A percentile compares a stretch with the other conserved stretches of the same genome.
These are phyloP conservation scores for Protomyctophum bolini DNA, from an alignment of 2,113 vertebrate species.

Conservation along the genomic window DNA sequence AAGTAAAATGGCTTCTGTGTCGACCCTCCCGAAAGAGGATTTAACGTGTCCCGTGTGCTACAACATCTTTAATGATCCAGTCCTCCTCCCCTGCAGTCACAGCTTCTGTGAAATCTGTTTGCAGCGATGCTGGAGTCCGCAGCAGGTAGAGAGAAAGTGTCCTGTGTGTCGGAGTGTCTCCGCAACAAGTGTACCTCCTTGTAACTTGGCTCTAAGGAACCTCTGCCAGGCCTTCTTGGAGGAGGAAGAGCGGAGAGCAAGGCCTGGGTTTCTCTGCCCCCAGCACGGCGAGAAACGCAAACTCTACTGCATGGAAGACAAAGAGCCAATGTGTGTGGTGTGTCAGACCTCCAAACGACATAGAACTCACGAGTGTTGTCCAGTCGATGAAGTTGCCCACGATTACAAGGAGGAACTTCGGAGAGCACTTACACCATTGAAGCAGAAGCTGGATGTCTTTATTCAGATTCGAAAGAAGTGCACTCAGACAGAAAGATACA, in stretches of 20 bases:
- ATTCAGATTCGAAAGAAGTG: slow-evolving; percentile 3
- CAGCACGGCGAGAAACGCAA: slow-evolving; percentile 73
- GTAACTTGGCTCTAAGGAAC: neutral
- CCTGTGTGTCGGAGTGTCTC: rapidly evolving
- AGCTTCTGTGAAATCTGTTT: too few relatives aligned
- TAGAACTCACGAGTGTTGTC: neutral
- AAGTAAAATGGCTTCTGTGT: too few relatives aligned
- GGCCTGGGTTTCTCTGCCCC: slow-evolving; percentile 36
- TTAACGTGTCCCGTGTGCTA: too few relatives aligned
- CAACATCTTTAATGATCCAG: too few relatives aligned
- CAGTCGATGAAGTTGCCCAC: too few relatives aligned
- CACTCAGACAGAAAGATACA: slow-evolving; percentile 16
- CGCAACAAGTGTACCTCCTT: neutral
- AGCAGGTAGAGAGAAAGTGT: neutral
- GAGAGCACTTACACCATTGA: neutral
- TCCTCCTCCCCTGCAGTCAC: too few relatives aligned
- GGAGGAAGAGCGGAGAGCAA: too few relatives aligned
- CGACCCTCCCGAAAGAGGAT: too few relatives aligned
- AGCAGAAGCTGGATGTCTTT: slow-evolving; percentile 13
- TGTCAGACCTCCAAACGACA: neutral
- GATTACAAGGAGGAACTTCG: neutral
- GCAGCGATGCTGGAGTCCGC: too few relatives aligned
- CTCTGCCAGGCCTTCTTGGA: too few relatives aligned
- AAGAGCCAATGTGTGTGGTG: slow-evolving; percentile 70
- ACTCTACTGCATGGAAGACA: slow-evolving; percentile 72